Evolutionary conservation across 35 echinoderm and acorn worm genomes (phyloP), one percentile per base, ranked within the genome.

Genomic region (Apostichopus parvimensis): DNA sequence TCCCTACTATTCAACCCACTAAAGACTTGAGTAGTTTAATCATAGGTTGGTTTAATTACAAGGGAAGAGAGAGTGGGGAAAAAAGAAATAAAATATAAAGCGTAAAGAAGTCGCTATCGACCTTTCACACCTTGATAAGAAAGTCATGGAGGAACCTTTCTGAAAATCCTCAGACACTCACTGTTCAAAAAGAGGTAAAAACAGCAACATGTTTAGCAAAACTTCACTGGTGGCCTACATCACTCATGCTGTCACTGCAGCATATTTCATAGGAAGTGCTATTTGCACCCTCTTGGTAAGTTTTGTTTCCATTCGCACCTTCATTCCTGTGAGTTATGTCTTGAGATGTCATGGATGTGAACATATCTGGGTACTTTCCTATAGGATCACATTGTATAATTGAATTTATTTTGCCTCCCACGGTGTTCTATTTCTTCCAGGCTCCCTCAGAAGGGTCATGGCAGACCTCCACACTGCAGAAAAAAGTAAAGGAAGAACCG

Each of bases 401-500:
- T 82, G 79, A 82, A 82, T 82, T 82, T 82, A 82, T 55, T 82
- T 82, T 82, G 79, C 79, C 79, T 82, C 79, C 79, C 79, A 57
- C 79, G 55, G 52, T 82, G 79, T 57, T 82, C 79, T 55, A 82
- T 82, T 82, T 82, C 79, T 82, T 57, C 79, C 56, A 82, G 79
- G 79, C 79, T 82, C 54, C 56, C 52, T 20, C 13, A 53, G 56
- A 82, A 82, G 79, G 79, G 79, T 82, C 79, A 82, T 57, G 56
- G 79, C 56, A 13, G 79, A 82, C 71, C 20, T 18, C 71, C 20
- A 75, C n/a, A 7, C 71, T 7, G 6, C 14, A 18, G 6, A 18
- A 75, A 75, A 75, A 22, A 20, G 21, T 45, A 45, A 45, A 45
- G 34, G 34, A 45, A 75, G 71, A 75, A 75, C 17, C 17, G 6